Evolutionary conservation across 1,140 invertebrate genomes (phyloP), one percentile per base, ranked within the genome.

Genomic region (Hypothenemus hampei): DNA sequence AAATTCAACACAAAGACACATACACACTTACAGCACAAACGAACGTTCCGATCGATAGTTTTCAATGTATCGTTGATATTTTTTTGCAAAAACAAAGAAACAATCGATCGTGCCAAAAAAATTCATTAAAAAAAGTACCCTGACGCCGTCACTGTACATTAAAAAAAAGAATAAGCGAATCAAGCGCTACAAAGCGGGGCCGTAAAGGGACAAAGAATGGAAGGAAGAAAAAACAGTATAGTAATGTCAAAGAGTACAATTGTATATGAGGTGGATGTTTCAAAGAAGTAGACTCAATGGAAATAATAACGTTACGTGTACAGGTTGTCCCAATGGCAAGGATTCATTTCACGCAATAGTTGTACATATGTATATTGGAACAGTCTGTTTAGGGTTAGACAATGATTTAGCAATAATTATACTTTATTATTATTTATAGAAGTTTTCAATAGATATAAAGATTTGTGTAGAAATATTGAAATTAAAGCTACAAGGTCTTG

Each of bases 161-260:
- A 39, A 15, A 39, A 39, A 56, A 35, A 47, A 7, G 22, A 47
- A 47, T 8, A 56, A 48, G 59, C 59, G 31, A 39, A 60, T 24
- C 57, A 52, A n/a, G n/a, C n/a, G 62, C 62, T 64, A 64, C 57
- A 26, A 64, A 64, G 62, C 62, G 23, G 51, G 40, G 60, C 62
- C n/a, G n/a, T n/a, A n/a, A n/a, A 62, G 35, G 21, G 19, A 47
- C 31, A 33, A 46, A 50, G 54, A 48, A 37, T 22, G 39, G 52
- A 39, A 33, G 46, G 51, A 35, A 37, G 35, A 53, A 23, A 48
- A 39, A 18, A 43, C 18, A 43, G 20, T 43, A 49, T 29, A 47
- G 50, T 59, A 56, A 51, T 54, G 46, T 56, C 48, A 50, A 50
- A 37, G 35, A 15, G 18, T 31, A 31, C 26, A 37, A 1, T 15